A percentile compares a stretch with the other conserved stretches of the same genome.
These are phyloP conservation scores for Conopomorpha cramerella DNA, from an alignment of 1,140 invertebrate species.

Conservation along the genomic window DNA sequence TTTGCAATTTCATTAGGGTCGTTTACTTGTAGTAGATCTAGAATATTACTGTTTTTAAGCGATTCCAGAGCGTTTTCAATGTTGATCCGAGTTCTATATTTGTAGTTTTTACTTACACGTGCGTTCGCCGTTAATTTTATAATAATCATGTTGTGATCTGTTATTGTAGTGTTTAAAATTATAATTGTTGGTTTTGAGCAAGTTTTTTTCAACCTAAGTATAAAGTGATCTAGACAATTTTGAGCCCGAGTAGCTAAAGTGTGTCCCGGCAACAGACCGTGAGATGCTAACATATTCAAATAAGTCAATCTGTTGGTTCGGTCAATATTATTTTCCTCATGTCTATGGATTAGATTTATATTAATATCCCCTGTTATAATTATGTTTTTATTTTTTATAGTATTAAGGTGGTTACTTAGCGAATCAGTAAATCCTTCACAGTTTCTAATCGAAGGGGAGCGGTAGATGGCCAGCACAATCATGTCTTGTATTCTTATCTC, in stretches of 20 bases:
- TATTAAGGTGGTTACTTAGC: background rate
- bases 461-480: background rate
- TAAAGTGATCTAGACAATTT: conserved; percentile 9
- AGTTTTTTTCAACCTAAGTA: conserved; percentile 9
- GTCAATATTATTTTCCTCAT: background rate
- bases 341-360: background rate
- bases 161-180: conserved; percentile 6
- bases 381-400: background rate
- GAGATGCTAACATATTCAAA: background rate
- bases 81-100: conserved; percentile 5
- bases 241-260: background rate
- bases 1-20: conserved; percentile 5
- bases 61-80: conserved; percentile 3
- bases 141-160: conserved; percentile 7
- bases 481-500: background rate
- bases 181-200: conserved; percentile 5
- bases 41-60: conserved; percentile 1
- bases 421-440: background rate
- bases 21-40: background rate
- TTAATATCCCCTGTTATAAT: background rate
- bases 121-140: conserved; percentile 5
- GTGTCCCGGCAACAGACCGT: background rate
- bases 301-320: background rate
- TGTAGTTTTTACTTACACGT: conserved; percentile 4
- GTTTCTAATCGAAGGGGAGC: background rate